A percentile compares a stretch with the other conserved stretches of the same genome.
Evolutionary conservation across 2,113 vertebrate species (phyloP).

Genomic region (Jacana jacana): DNA sequence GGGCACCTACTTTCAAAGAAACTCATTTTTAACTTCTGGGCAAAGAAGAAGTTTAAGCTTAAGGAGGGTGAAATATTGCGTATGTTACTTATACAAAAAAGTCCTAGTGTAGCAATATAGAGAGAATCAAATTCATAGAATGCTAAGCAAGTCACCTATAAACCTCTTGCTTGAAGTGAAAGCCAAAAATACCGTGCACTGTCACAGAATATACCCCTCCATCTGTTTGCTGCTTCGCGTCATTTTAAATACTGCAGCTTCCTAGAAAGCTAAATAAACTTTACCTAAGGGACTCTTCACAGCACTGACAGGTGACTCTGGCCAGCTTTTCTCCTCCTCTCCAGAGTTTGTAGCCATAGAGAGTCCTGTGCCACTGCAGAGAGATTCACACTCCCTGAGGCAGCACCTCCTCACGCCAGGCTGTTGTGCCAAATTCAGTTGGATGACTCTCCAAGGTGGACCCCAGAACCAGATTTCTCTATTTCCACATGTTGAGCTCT

Average conservation of each 20-base stretch:
- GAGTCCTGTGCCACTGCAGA: neutral
- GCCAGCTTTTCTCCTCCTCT: neutral
- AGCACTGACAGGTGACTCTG: neutral
- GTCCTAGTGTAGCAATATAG: neutral
- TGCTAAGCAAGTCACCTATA: slow-evolving; percentile 4
- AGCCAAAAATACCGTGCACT: slow-evolving; percentile 12
- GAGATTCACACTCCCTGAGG: neutral
- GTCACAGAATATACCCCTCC: neutral
- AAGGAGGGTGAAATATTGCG: neutral
- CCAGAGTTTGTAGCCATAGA: neutral
- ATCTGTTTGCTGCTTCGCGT: slow-evolving; percentile 46
- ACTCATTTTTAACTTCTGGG: neutral
- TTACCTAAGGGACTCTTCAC: neutral
- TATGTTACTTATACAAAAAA: neutral
- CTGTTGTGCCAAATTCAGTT: neutral
- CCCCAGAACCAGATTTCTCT: neutral
- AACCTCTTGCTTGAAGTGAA: slow-evolving; percentile 9
- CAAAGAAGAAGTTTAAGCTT: neutral
- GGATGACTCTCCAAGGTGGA: neutral
- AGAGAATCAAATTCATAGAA: neutral
- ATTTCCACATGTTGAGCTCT: neutral
- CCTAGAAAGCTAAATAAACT: slow-evolving; percentile 1
- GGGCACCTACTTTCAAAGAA: neutral
- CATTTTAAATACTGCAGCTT: neutral
- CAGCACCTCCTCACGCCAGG: accelerated